Percentiles rank a stretch among this genome's conserved stretches.
Evolutionary conservation across 92 coral and sea anemone species (phyloP).

Genomic region (Heteractis magnifica): DNA sequence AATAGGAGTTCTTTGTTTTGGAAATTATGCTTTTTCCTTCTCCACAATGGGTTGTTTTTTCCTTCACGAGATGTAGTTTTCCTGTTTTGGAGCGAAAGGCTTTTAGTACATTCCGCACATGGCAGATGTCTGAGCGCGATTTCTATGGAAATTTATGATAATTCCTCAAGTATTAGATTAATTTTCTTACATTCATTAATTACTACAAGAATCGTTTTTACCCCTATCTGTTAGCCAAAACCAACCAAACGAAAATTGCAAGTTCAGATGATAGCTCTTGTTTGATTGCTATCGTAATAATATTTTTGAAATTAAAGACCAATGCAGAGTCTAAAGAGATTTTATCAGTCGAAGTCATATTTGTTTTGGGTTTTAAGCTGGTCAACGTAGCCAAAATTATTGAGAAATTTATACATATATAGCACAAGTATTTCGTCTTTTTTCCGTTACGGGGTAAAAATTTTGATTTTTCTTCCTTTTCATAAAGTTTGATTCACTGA

Average conservation of each 20-base stretch:
- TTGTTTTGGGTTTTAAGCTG: neutral
- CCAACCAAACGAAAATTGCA: neutral
- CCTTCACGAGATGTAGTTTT: constrained; percentile 1
- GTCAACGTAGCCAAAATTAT: constrained; percentile 4
- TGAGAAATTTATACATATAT: neutral
- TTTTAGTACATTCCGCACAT: constrained; percentile 15
- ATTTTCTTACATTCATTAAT: neutral
- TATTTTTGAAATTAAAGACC: neutral
- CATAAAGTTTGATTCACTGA: neutral
- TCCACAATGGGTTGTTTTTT: constrained; percentile 6
- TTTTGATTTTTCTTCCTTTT: neutral
- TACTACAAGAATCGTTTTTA: neutral
- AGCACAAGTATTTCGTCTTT: neutral
- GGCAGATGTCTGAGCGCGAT: neutral
- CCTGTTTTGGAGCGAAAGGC: constrained; percentile 19
- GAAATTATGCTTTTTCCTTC: neutral
- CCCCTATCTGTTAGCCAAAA: neutral
- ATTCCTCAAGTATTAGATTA: neutral
- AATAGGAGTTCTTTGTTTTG: constrained; percentile 9
- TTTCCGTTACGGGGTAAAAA: neutral
- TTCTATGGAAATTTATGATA: constrained; percentile 17
- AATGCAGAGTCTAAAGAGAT: neutral
- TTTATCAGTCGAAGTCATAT: neutral
- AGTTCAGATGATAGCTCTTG: neutral
- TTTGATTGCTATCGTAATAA: neutral